Evolutionary conservation across 2,113 vertebrate genomes (phyloP), one percentile per base, ranked within the genome.

Genomic region (Petromus typicus): DNA sequence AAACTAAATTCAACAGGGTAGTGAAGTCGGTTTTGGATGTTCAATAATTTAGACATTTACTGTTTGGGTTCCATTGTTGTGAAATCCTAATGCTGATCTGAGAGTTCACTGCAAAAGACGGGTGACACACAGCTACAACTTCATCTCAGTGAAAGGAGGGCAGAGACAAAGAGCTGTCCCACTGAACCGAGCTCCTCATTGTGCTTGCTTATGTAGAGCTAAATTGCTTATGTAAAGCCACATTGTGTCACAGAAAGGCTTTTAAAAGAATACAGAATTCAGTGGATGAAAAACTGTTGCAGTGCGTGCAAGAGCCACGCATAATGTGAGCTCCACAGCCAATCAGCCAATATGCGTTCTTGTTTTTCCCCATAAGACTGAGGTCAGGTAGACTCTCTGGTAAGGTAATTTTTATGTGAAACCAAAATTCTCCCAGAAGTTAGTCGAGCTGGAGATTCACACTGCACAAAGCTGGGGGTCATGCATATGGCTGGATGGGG

Each of bases 151-250:
- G 51, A 40, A 73, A 91, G 54, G 66, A 22, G 37, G 20, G 48
- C 18, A 81, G 78, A 89, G 83, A 90, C 96, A 90, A 88, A 81
- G 22, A 85, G 7, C 34, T 83, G 20, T 79, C 34, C 81, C 89
- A 56, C 0, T 43, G 79, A 88, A 91, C 43, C 18, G 67, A 48
- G 32, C 56, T 66, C 51, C 86, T 91, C 45, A 71, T 75, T 94
- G 69, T 84, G 14, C 43, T 89, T 76, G 57, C 51, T 94, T 92
- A 45, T 93, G 64, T 93, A 82, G 56, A 96, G 45, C 81, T 93
- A 75, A 87, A 95, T 92, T 86, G 91, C 86, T 89, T 89, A 64
- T 86, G 45, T 76, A 95, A 95, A 91, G 51, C 25, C 32, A 84
- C 57, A 81, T 32, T 94, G 82, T 93, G 30, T 89, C 79, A 45